Evolutionary conservation across 2,113 vertebrate genomes (phyloP).

Genomic region (Zosterops hypoxanthus): DNA sequence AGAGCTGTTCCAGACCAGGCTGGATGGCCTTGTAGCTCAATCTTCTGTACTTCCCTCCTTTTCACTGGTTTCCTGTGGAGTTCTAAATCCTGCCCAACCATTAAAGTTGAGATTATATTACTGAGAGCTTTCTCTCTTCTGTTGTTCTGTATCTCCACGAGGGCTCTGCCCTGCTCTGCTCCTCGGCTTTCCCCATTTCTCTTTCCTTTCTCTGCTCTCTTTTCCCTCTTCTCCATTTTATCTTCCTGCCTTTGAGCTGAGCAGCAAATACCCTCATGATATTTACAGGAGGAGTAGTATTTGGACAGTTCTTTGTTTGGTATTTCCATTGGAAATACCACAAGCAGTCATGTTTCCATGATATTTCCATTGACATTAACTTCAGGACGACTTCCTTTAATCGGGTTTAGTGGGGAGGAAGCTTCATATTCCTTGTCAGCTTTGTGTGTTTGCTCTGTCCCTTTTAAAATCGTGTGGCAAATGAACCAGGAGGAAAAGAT

Average conservation of each 20-base stretch:
- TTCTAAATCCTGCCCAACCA: neutral
- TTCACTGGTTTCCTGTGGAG: neutral
- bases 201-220: neutral
- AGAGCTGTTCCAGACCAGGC: neutral
- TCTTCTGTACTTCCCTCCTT: neutral
- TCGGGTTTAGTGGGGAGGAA: neutral
- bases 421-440: constrained; percentile 13
- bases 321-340: constrained; percentile 71
- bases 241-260: constrained; percentile 12
- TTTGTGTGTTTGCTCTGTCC: constrained; percentile 16
- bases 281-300: constrained; percentile 62
- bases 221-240: constrained; percentile 15
- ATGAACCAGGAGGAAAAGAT: constrained; percentile 8
- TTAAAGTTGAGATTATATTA: neutral
- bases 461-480: neutral
- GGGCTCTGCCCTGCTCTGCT: neutral
- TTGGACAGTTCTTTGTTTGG: constrained; percentile 46
- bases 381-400: constrained; percentile 44
- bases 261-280: constrained; percentile 53
- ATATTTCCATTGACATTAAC: constrained; percentile 67
- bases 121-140: neutral
- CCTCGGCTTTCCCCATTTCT: neutral
- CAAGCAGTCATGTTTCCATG: constrained; percentile 51
- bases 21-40: neutral
- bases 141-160: neutral